phyloP scores from a whole-genome alignment of 2,113 vertebrate species.

The human (Homo sapiens) region DNA sequence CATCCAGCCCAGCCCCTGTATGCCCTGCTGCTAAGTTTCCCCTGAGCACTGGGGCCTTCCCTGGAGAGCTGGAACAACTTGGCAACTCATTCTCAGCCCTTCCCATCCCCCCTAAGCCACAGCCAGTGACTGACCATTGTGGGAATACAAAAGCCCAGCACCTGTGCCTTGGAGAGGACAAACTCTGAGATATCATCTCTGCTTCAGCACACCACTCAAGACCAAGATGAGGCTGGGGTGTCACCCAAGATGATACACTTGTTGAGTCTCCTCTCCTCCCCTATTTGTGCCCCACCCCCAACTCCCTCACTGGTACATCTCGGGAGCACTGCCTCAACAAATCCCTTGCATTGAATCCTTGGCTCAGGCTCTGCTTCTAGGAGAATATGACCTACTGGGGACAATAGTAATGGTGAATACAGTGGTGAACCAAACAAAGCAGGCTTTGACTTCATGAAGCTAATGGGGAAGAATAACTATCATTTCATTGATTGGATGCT shows the following conservation, averaged over 20 bases:
- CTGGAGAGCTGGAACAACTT: not conserved
- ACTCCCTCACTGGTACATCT: not conserved
- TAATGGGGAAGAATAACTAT: not conserved
- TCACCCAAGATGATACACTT: rapidly evolving
- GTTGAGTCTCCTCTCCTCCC: not conserved
- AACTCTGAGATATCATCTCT: not conserved
- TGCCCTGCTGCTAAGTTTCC: not conserved
- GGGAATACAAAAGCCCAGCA: not conserved
- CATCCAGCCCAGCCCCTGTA: rapidly evolving
- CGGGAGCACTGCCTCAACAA: too few relatives aligned
- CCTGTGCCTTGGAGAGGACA: not conserved
- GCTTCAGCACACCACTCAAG: rapidly evolving
- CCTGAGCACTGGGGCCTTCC: not conserved
- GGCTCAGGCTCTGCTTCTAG: not conserved
- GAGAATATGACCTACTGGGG: not conserved
- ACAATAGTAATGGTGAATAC: not conserved
- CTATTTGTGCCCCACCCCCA: rapidly evolving
- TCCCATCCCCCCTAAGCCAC: not conserved
- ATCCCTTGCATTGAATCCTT: not conserved
- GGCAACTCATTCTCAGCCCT: not conserved
- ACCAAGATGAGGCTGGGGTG: not conserved
- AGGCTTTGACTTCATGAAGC: not conserved
- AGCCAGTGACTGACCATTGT: not conserved
- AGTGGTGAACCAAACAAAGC: rapidly evolving
- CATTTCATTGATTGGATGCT: rapidly evolving